These are phyloP conservation scores for Euplagia quadripunctaria DNA, from an alignment of 2,888 invertebrate species.

Conservation along the genomic window DNA sequence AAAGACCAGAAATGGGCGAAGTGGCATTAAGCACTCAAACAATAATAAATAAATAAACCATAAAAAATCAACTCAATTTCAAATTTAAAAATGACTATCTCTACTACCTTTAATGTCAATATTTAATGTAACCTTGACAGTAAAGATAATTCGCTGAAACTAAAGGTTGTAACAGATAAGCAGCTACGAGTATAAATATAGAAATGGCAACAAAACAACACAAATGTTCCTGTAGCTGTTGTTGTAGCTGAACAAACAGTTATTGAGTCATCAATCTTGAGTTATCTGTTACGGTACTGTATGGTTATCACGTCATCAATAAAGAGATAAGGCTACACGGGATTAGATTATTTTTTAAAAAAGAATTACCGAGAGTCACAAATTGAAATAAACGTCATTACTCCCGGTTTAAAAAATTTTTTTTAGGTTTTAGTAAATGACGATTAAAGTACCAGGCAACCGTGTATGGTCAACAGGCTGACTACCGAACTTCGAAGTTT, in stretches of 20 bases:
- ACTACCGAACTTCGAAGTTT: too few species aligned
- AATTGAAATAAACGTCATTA: neutral
- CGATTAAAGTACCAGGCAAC: too few species aligned
- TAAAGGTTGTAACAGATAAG: neutral
- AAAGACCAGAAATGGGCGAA: too few species aligned
- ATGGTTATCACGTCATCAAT: neutral
- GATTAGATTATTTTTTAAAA: neutral
- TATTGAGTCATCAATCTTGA: constrained; percentile 2
- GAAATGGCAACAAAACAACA: neutral
- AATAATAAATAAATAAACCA: too few species aligned
- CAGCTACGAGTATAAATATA: neutral
- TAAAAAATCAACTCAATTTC: too few species aligned
- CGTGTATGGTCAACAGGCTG: too few species aligned
- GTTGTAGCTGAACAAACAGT: constrained; percentile 1
- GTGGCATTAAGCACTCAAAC: too few species aligned
- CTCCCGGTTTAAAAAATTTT: neutral
- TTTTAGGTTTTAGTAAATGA: too few species aligned
- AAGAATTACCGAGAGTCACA: neutral
- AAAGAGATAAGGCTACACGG: neutral
- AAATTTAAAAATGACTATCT: too few species aligned
- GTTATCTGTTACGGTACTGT: neutral
- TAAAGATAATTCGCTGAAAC: neutral
- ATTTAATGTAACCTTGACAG: neutral
- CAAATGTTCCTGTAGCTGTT: neutral
- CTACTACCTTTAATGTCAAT: neutral